Percentiles rank a stretch among this genome's conserved stretches.
These are phyloP conservation scores for Drosophila kohkoa DNA, from an alignment of 1,140 invertebrate genomes.

Conservation along the genomic window DNA sequence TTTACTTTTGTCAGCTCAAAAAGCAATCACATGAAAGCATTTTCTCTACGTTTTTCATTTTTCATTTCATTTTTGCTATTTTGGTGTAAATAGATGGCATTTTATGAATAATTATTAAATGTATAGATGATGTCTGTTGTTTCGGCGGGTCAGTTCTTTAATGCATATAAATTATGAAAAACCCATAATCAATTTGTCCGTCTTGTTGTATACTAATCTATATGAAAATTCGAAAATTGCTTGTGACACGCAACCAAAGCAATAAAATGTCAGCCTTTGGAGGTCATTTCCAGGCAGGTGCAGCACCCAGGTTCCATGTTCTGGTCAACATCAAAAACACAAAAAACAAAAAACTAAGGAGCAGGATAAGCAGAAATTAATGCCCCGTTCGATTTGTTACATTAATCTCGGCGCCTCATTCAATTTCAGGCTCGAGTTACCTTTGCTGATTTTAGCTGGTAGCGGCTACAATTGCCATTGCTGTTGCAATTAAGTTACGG, in stretches of 20 bases:
- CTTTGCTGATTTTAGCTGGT: slow-evolving; percentile 27
- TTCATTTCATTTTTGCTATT: not conserved
- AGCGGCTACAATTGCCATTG: slow-evolving; percentile 45
- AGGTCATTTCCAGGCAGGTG: slow-evolving; percentile 39
- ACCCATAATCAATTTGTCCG: slow-evolving; percentile 68
- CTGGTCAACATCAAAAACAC: no score
- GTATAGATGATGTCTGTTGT: not conserved
- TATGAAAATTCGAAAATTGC: slow-evolving; percentile 59
- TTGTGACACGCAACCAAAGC: slow-evolving; percentile 59
- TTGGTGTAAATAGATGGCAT: slow-evolving; percentile 21
- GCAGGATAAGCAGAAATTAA: slow-evolving; percentile 16
- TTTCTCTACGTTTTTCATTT: slow-evolving; percentile 2
- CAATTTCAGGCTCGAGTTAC: slow-evolving; percentile 74
- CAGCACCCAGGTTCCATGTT: slow-evolving; percentile 11
- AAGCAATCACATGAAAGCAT: slow-evolving; percentile 53
- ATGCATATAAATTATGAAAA: slow-evolving; percentile 66
- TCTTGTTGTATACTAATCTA: slow-evolving; percentile 32
- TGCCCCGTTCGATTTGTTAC: slow-evolving; percentile 39
- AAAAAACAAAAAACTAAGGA: not conserved
- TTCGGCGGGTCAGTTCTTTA: slow-evolving; percentile 34
- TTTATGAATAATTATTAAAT: slow-evolving; percentile 25
- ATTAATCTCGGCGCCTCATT: slow-evolving; percentile 46
- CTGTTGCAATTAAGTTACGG: slow-evolving; percentile 68
- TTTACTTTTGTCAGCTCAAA: slow-evolving; percentile 6
- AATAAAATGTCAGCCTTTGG: slow-evolving; percentile 30